Conservation (phyloP, 2,797 vertebrate genomes). For the Sebastes matsubarae region DNA sequence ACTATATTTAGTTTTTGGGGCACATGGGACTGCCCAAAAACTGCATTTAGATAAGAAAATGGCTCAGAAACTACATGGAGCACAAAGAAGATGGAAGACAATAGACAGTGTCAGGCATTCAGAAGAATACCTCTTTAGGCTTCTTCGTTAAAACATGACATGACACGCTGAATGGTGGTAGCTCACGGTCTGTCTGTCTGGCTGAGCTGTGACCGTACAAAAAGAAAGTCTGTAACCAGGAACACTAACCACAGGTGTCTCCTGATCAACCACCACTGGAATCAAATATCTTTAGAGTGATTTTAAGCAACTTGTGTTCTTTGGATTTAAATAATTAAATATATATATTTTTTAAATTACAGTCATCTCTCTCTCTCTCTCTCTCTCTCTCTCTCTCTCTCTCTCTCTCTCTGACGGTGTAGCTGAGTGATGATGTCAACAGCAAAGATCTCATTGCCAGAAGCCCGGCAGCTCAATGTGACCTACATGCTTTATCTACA, state of each 20-base stretch:
- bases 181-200: not conserved
- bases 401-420: not conserved
- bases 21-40: too few species aligned
- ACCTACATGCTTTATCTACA: constrained; percentile 68
- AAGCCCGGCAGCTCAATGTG: constrained; percentile 56
- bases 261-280: too few species aligned
- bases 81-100: too few species aligned
- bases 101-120: too few species aligned
- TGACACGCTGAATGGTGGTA: not conserved
- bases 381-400: not conserved
- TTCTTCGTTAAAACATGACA: not conserved
- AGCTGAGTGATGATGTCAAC: constrained; percentile 25
- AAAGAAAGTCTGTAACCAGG: too few species aligned
- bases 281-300: not conserved
- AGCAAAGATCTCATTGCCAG: constrained; percentile 38
- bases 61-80: too few species aligned
- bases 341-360: not conserved
- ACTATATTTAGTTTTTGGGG: too few species aligned
- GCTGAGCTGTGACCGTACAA: not conserved
- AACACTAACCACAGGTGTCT: not conserved
- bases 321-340: not conserved
- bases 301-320: not conserved
- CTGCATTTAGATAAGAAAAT: too few species aligned
- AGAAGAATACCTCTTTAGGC: not conserved
- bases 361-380: not conserved